phyloP scores from a whole-genome alignment of 2,797 vertebrate species.

The Pseudomugil gertrudae region DNA sequence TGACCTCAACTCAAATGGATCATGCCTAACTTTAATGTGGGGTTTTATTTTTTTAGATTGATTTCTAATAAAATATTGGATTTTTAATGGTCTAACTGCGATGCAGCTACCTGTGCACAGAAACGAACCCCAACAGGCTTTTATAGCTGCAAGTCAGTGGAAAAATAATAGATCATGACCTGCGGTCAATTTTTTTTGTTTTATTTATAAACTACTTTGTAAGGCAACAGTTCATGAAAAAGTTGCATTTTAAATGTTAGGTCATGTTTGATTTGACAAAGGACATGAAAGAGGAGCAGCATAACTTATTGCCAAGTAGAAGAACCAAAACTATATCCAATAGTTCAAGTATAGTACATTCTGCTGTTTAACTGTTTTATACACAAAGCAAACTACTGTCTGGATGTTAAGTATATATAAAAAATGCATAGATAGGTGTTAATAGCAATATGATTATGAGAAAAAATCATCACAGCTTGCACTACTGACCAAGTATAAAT shows the following conservation, averaged over 20 bases:
- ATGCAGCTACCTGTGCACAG: neutral
- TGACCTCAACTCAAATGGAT: conserved; percentile 34
- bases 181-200: neutral
- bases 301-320: neutral
- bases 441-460: neutral
- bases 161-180: neutral
- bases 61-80: neutral
- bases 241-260: neutral
- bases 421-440: neutral
- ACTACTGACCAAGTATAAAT: neutral
- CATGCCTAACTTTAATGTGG: conserved; percentile 18
- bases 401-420: neutral
- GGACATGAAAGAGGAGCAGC: neutral
- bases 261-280: neutral
- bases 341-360: neutral
- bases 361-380: neutral
- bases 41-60: neutral
- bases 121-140: neutral
- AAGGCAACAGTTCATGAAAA: neutral
- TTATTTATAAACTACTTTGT: neutral
- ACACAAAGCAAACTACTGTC: neutral
- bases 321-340: neutral
- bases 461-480: neutral
- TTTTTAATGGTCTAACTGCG: neutral
- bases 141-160: neutral